phyloP scores from a whole-genome alignment of 2,797 vertebrate species.

The Hydrolagus colliei region DNA sequence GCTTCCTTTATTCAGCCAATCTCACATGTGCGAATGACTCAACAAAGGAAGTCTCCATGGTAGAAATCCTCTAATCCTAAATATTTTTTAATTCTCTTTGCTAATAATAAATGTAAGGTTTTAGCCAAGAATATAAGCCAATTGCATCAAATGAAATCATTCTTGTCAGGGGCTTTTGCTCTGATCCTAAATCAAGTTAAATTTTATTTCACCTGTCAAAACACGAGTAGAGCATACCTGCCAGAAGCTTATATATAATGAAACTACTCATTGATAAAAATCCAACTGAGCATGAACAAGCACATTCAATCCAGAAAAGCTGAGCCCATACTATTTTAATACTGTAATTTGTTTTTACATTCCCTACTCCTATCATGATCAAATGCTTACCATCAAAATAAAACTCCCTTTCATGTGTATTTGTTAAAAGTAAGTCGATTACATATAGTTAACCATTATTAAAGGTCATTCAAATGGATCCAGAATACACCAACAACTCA shows the following conservation, averaged over 20 bases:
- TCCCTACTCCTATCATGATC: constrained; percentile 29
- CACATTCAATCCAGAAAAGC: constrained; percentile 35
- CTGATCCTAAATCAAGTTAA: constrained; percentile 33
- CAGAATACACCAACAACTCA: not conserved
- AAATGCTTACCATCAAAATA: constrained; percentile 16
- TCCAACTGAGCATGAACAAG: constrained; percentile 39
- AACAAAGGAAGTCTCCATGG: constrained; percentile 18
- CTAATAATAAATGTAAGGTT: constrained; percentile 18
- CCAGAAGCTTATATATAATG: constrained; percentile 32
- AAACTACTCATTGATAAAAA: constrained; percentile 36
- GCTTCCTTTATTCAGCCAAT: constrained; percentile 7
- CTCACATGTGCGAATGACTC: not conserved
- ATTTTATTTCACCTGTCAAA: constrained; percentile 38
- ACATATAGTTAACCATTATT: not conserved
- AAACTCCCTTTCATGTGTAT: not conserved
- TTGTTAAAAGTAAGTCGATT: not conserved
- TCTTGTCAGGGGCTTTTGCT: constrained; percentile 31
- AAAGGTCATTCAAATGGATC: not conserved
- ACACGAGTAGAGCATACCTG: constrained; percentile 24
- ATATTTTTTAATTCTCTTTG: constrained; percentile 16
- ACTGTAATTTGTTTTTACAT: not conserved
- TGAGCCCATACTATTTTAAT: not conserved
- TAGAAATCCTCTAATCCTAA: constrained; percentile 9
- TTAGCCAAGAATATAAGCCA: constrained; percentile 6
- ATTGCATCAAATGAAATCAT: constrained; percentile 29